phyloP scores from a whole-genome alignment of 64 coral and sea anemone genomes.

The Trachythela sp. region DNA sequence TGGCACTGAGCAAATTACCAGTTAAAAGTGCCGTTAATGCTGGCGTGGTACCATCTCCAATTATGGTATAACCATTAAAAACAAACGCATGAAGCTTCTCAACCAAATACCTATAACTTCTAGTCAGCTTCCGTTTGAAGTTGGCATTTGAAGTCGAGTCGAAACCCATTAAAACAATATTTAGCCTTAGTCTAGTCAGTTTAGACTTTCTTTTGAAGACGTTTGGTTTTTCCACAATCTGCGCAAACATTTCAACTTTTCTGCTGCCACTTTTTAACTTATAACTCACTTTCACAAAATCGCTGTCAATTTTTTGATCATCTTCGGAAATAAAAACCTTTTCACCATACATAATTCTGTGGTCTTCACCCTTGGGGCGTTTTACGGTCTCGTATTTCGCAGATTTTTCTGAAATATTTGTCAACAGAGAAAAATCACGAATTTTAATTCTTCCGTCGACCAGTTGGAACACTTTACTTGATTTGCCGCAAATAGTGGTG shows the following conservation, averaged over 20 bases:
- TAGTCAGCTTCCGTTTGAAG: conserved; percentile 41
- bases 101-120: conserved; percentile 29
- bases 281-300: neutral
- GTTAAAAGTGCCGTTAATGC: conserved; percentile 44
- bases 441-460: neutral
- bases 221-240: neutral
- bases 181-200: neutral
- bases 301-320: neutral
- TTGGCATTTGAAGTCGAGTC: conserved; percentile 56
- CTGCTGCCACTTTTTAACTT: neutral
- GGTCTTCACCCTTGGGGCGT: neutral
- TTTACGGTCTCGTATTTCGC: neutral
- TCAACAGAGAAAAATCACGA: neutral
- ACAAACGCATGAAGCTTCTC: conserved; percentile 40
- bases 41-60: conserved; percentile 49
- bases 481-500: neutral
- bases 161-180: conserved; percentile 50
- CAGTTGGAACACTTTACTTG: neutral
- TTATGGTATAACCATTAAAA: conserved; percentile 48
- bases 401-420: neutral
- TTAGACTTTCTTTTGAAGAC: neutral
- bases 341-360: neutral
- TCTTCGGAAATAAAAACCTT: neutral
- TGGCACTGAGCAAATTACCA: conserved; percentile 19
- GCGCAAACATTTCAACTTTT: neutral